Conservation (phyloP, 2,888 invertebrate species). For the Ctena decussata region DNA sequence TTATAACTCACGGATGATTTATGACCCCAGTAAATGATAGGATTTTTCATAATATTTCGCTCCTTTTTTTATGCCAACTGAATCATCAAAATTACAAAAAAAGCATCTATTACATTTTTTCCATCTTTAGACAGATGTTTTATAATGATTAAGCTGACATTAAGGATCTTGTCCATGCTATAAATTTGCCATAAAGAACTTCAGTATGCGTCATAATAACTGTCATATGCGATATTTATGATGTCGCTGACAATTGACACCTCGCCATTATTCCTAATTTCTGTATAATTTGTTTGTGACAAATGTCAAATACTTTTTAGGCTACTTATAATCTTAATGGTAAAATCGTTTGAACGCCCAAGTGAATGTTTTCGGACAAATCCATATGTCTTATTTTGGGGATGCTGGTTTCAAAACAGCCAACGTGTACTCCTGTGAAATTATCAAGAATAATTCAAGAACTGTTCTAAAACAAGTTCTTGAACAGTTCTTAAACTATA, state of each 20-base stretch:
- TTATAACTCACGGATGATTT: background rate
- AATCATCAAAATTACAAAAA: background rate
- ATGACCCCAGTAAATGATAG: background rate
- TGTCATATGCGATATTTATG: background rate
- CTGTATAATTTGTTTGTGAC: background rate
- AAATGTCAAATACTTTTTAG: background rate
- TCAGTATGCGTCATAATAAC: background rate
- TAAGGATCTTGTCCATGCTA: background rate
- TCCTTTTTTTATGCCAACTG: background rate
- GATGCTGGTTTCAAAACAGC: too few relatives aligned
- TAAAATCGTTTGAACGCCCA: too few relatives aligned
- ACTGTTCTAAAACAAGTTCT: too few relatives aligned
- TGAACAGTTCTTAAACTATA: too few relatives aligned
- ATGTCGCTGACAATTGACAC: constrained; percentile 4
- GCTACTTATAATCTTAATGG: too few relatives aligned
- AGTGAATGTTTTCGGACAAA: too few relatives aligned
- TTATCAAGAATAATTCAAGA: too few relatives aligned
- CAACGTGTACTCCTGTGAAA: too few relatives aligned
- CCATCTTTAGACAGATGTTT: background rate
- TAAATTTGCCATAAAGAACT: background rate
- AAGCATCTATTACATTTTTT: background rate
- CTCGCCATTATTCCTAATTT: background rate
- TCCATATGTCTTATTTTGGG: too few relatives aligned
- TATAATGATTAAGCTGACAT: background rate
- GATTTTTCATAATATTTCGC: background rate